Percentiles rank a stretch among this genome's conserved stretches.
These are phyloP conservation scores for Ptychadena robeensis DNA, from an alignment of 2,797 vertebrate species.

Conservation along the genomic window DNA sequence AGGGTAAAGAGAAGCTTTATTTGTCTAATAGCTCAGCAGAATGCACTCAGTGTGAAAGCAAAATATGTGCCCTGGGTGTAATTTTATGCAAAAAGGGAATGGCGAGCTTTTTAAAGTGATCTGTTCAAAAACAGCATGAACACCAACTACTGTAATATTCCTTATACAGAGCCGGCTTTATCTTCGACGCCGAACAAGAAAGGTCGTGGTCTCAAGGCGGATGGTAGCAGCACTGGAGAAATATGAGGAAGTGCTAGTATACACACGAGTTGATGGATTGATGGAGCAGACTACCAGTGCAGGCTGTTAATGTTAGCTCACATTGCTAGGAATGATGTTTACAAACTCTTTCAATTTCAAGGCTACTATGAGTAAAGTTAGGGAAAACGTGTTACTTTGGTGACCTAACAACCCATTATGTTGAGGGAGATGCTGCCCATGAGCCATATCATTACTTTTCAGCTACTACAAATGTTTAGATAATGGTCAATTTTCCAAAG, in stretches of 20 bases:
- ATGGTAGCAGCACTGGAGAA: constrained; percentile 34
- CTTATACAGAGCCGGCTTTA: constrained; percentile 25
- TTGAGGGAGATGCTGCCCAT: neutral
- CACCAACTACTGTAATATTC: constrained; percentile 32
- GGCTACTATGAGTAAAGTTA: neutral
- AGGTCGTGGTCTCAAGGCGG: neutral
- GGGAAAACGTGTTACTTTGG: neutral
- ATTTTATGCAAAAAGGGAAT: constrained; percentile 36
- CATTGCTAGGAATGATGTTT: constrained; percentile 1
- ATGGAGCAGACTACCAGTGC: neutral
- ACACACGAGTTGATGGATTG: constrained; percentile 19
- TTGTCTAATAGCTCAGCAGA: constrained; percentile 33
- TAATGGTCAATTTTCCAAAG: too few species aligned
- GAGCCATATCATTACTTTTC: neutral
- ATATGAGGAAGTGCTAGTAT: constrained; percentile 31
- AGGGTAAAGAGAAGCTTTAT: constrained; percentile 21
- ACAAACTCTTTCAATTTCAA: neutral
- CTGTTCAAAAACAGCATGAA: constrained; percentile 11
- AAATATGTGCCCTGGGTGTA: constrained; percentile 12
- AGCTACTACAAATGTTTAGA: too few species aligned
- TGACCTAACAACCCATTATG: neutral
- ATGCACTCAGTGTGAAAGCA: constrained; percentile 32
- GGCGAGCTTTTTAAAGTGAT: constrained; percentile 17
- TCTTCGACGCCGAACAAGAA: constrained; percentile 17
- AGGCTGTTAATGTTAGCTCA: constrained; percentile 7